A percentile compares a stretch with the other conserved stretches of the same genome.
Evolutionary conservation across 1,140 invertebrate species (phyloP).

Genomic region (Bombus cullumanus): DNA sequence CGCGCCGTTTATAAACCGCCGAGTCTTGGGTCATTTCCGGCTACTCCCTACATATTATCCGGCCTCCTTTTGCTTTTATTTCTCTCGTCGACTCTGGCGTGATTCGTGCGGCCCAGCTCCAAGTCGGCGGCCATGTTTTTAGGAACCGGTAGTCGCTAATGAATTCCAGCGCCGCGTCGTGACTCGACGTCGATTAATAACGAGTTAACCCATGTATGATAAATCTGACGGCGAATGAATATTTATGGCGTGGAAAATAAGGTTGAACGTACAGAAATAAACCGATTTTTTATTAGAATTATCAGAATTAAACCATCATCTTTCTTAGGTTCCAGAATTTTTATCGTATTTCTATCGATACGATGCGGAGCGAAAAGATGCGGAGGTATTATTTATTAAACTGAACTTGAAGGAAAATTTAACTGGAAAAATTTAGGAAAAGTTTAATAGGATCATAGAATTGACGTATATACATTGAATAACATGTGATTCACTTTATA

Average conservation of each 20-base stretch:
- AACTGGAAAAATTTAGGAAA: too few species aligned
- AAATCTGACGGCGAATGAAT: background rate
- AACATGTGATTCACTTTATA: too few species aligned
- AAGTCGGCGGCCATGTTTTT: background rate
- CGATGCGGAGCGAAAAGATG: too few species aligned
- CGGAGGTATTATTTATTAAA: background rate
- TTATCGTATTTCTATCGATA: too few species aligned
- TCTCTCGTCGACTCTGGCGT: background rate
- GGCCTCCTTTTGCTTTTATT: background rate
- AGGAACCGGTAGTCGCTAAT: background rate
- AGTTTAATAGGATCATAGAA: too few species aligned
- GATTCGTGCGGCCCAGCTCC: background rate
- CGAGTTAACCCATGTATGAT: background rate
- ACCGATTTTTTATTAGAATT: too few species aligned
- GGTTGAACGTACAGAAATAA: background rate
- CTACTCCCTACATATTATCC: background rate
- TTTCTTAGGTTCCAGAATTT: too few species aligned
- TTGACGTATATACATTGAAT: too few species aligned
- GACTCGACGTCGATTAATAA: background rate
- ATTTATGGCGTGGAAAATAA: background rate
- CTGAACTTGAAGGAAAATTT: too few species aligned
- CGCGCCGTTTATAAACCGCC: background rate
- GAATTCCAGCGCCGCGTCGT: background rate
- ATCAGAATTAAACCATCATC: too few species aligned
- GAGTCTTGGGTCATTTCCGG: background rate